Conservation (phyloP, 2,888 invertebrate species). For the Caenorhabditis wallacei region DNA sequence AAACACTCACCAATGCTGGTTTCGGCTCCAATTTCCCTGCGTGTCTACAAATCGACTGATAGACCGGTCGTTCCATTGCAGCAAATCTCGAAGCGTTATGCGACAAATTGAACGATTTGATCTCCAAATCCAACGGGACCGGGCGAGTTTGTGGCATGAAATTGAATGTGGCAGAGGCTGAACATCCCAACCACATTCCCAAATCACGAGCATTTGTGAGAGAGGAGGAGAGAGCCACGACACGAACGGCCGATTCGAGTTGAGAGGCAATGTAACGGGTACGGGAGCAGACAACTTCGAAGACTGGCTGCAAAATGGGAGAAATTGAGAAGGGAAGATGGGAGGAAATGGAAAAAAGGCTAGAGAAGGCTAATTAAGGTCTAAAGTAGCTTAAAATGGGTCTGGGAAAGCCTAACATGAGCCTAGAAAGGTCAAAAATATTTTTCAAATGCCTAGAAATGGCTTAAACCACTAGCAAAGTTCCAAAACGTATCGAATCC, state of each 20-base stretch:
- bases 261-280: slow-evolving; percentile 96
- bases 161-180: slow-evolving; percentile 95
- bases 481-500: too few species aligned
- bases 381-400: too few species aligned
- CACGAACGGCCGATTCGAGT: slow-evolving; percentile 85
- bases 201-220: slow-evolving; percentile 90
- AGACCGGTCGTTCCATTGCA: slow-evolving; percentile 98
- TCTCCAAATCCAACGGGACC: slow-evolving; percentile 94
- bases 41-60: slow-evolving; percentile 90
- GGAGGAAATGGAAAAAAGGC: background rate
- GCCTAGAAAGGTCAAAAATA: too few species aligned
- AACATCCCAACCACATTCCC: slow-evolving; percentile 87
- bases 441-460: too few species aligned
- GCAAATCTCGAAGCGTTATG: slow-evolving; percentile 95
- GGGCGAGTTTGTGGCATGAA: slow-evolving; percentile 99
- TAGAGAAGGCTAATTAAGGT: too few species aligned
- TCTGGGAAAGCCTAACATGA: too few species aligned
- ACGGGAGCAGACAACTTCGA: slow-evolving; percentile 94
- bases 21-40: slow-evolving; percentile 86
- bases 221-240: slow-evolving; percentile 94
- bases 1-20: slow-evolving; percentile 88
- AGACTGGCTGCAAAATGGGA: slow-evolving; percentile 87
- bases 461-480: too few species aligned
- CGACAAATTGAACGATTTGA: slow-evolving; percentile 96
- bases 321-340: background rate